Percentiles rank a stretch among this genome's conserved stretches.
These are phyloP conservation scores for Neosilurus mollespiculum DNA, from an alignment of 2,797 vertebrate species.

Conservation along the genomic window DNA sequence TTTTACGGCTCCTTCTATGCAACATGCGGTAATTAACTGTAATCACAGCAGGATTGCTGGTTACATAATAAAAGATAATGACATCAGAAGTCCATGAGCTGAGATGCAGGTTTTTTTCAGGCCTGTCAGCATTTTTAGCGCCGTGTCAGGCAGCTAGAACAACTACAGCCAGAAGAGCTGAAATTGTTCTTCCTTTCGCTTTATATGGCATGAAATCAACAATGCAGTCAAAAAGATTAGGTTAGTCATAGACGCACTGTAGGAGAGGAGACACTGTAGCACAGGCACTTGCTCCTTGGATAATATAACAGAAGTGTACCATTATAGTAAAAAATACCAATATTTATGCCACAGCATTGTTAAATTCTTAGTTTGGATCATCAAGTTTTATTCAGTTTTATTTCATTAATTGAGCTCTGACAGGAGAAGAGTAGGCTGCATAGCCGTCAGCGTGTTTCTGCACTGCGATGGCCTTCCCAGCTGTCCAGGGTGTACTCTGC, in stretches of 20 bases:
- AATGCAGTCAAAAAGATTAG: slow-evolving; percentile 58
- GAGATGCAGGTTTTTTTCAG: slow-evolving; percentile 62
- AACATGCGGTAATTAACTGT: slow-evolving; percentile 70
- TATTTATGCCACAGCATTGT: neutral
- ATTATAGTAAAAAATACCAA: neutral
- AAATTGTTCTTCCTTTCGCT: slow-evolving; percentile 16
- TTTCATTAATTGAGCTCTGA: neutral
- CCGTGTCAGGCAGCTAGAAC: slow-evolving; percentile 50
- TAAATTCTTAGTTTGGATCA: neutral
- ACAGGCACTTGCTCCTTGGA: slow-evolving; percentile 48
- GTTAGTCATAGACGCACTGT: slow-evolving; percentile 54
- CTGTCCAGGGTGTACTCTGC: too few species aligned
- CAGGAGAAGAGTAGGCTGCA: too few species aligned
- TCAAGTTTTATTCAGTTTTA: neutral
- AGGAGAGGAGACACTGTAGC: slow-evolving; percentile 53
- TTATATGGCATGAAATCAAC: slow-evolving; percentile 48
- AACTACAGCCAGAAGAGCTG: slow-evolving; percentile 21
- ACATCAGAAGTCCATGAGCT: slow-evolving; percentile 63
- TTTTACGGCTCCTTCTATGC: slow-evolving; percentile 54
- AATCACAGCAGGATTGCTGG: slow-evolving; percentile 65
- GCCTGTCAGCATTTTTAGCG: slow-evolving; percentile 62
- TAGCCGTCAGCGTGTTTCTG: too few species aligned
- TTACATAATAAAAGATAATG: slow-evolving; percentile 69
- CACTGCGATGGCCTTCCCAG: too few species aligned
- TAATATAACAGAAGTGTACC: neutral